Conservation (phyloP, 2,797 vertebrate species). For the Oryzias sinensis region DNA sequence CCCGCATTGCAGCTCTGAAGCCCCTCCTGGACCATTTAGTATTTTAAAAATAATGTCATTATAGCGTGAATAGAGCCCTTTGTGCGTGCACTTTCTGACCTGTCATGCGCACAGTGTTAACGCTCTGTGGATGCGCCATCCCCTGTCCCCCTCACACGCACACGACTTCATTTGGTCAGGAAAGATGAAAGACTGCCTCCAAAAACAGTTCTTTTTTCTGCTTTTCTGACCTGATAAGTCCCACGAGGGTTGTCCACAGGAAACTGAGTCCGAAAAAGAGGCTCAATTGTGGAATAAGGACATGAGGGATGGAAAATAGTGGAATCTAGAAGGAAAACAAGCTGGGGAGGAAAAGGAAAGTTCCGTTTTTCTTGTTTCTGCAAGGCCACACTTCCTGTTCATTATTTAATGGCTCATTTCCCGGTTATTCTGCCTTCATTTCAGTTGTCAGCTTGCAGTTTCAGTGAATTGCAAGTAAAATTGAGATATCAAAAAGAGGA, state of each 20-base stretch:
- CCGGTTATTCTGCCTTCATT: conserved; percentile 21
- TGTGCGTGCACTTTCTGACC: conserved; percentile 31
- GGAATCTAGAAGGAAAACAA: conserved; percentile 47
- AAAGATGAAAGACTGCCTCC: conserved; percentile 14
- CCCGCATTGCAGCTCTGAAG: conserved; percentile 7
- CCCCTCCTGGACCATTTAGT: not conserved
- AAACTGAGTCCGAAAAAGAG: conserved; percentile 22
- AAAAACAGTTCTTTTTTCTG: no score
- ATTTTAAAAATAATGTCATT: conserved; percentile 27
- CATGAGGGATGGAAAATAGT: conserved; percentile 12
- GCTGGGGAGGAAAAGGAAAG: conserved; percentile 49
- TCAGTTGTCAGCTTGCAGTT: conserved; percentile 14
- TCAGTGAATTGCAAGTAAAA: not conserved
- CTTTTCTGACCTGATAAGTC: not conserved
- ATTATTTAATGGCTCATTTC: conserved; percentile 46
- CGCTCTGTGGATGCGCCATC: conserved; percentile 17
- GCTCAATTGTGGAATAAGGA: conserved; percentile 5
- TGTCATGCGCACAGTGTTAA: conserved; percentile 46
- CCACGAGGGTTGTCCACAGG: not conserved
- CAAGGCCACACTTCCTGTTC: conserved; percentile 54
- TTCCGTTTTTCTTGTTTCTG: conserved; percentile 19
- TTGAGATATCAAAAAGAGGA: not conserved
- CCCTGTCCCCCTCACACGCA: not conserved
- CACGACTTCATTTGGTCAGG: not conserved
- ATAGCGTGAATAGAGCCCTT: conserved; percentile 47